Conservation (phyloP, 2,797 vertebrate genomes). For the Brotogeris chrysoptera region DNA sequence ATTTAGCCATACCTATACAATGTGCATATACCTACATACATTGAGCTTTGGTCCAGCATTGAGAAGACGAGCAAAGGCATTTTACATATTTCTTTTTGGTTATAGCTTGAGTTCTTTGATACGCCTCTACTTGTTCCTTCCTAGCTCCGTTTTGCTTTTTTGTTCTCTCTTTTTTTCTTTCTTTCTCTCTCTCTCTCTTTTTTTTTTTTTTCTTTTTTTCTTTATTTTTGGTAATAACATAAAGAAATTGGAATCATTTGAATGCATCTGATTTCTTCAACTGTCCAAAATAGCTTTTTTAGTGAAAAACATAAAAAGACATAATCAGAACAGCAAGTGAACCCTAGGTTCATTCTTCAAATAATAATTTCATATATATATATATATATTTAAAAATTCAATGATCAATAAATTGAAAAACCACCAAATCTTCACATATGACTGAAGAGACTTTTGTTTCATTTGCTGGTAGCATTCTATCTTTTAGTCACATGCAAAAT, state of each 20-base stretch:
- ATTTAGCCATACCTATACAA: conserved; percentile 96
- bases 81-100: conserved; percentile 89
- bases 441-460: conserved; percentile 55
- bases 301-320: conserved; percentile 57
- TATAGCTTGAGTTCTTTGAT: conserved; percentile 91
- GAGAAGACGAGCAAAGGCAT: conserved; percentile 92
- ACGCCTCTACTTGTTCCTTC: conserved; percentile 84
- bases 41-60: conserved; percentile 99
- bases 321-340: conserved; percentile 47
- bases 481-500: conserved; percentile 68
- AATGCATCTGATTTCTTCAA: conserved; percentile 61
- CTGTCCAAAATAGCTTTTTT: conserved; percentile 63
- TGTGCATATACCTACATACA: conserved; percentile 96
- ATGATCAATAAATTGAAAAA: conserved; percentile 44
- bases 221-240: neutral
- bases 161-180: conserved; percentile 37
- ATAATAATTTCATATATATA: neutral
- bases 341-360: conserved; percentile 23
- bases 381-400: neutral
- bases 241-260: conserved; percentile 68
- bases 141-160: conserved; percentile 76
- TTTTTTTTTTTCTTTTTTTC: no score
- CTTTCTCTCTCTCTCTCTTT: neutral
- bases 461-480: conserved; percentile 65
- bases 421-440: conserved; percentile 59